phyloP scores from a whole-genome alignment of 2,113 vertebrate genomes.

The Rhegmatorhina hoffmannsi region DNA sequence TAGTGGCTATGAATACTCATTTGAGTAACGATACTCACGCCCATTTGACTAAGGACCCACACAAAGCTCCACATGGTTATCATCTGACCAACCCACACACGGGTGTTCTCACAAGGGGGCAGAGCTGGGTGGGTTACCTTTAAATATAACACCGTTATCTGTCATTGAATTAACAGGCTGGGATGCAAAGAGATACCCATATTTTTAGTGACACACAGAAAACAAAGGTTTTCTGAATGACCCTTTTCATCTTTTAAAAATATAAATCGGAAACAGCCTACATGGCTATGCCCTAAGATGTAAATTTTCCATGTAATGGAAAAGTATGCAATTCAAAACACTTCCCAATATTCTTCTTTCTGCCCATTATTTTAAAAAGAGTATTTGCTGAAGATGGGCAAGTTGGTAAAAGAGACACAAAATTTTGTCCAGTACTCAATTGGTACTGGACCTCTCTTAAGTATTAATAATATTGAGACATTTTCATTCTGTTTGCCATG shows the following conservation, averaged over 20 bases:
- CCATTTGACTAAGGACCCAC: slow-evolving; percentile 71
- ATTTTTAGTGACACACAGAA: slow-evolving; percentile 21
- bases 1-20: slow-evolving; percentile 81
- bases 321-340: neutral
- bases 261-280: neutral
- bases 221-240: slow-evolving; percentile 15
- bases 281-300: neutral
- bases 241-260: slow-evolving; percentile 23
- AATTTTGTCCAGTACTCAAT: neutral
- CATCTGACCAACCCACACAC: slow-evolving; percentile 50
- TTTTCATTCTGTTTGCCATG: neutral
- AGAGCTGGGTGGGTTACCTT: slow-evolving; percentile 42
- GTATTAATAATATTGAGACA: neutral
- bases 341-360: neutral
- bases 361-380: neutral
- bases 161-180: slow-evolving; percentile 22
- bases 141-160: slow-evolving; percentile 46
- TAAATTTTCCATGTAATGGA: neutral
- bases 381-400: neutral
- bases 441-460: neutral
- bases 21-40: slow-evolving; percentile 72
- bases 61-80: slow-evolving; percentile 52
- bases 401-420: neutral
- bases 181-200: neutral
- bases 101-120: slow-evolving; percentile 23